Evolutionary conservation across 2,888 invertebrate species (phyloP).

Genomic region (Polydrusus pterygomalis): DNA sequence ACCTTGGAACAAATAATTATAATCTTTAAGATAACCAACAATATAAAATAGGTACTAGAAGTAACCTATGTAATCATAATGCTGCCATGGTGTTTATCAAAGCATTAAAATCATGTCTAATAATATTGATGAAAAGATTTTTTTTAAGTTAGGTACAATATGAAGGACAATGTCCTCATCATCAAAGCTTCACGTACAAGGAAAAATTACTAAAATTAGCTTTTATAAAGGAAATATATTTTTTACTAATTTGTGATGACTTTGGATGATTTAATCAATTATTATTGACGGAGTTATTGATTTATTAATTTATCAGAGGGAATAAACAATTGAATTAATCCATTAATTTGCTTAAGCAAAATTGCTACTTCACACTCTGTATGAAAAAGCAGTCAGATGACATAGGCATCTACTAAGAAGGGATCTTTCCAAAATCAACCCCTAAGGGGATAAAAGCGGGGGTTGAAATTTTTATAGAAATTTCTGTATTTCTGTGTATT

Average conservation of each 20-base stretch:
- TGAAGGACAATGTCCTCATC: conserved; percentile 6
- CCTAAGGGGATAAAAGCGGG: too few species aligned
- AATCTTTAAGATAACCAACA: neutral
- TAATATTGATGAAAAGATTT: neutral
- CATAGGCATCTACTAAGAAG: too few species aligned
- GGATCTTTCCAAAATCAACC: too few species aligned
- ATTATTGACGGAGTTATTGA: too few species aligned
- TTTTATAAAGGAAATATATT: neutral
- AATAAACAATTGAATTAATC: too few species aligned
- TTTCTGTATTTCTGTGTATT: too few species aligned
- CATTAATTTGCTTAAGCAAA: too few species aligned
- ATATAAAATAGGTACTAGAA: neutral
- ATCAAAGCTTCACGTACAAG: neutral
- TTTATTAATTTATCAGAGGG: too few species aligned
- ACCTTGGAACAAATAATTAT: neutral
- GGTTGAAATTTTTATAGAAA: too few species aligned
- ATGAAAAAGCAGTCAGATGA: too few species aligned
- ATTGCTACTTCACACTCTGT: too few species aligned
- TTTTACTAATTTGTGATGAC: neutral
- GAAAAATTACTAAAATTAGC: neutral
- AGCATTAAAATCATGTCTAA: neutral
- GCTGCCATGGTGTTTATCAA: neutral
- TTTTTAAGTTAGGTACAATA: neutral
- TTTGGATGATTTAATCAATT: too few species aligned
- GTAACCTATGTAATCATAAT: neutral